Evolutionary conservation across 2,888 invertebrate species (phyloP).

Genomic region (Drosophila anomelani): DNA sequence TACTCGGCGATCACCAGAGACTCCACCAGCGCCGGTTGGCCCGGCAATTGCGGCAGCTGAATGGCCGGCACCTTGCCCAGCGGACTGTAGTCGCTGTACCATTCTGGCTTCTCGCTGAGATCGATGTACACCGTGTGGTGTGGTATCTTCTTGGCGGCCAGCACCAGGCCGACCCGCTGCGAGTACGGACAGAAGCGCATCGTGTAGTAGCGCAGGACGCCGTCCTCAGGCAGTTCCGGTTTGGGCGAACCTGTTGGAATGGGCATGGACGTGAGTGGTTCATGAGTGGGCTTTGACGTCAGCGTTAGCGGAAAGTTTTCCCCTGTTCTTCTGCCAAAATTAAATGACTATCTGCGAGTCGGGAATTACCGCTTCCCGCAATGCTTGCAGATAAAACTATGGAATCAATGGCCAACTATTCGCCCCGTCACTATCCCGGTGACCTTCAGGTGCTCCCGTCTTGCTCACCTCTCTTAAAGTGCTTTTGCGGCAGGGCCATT

Average conservation of each 20-base stretch:
- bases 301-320: constrained; percentile 28
- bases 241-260: constrained; percentile 87
- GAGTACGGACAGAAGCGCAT: constrained; percentile 95
- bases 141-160: constrained; percentile 92
- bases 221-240: constrained; percentile 87
- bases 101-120: constrained; percentile 91
- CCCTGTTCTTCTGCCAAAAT: constrained; percentile 17
- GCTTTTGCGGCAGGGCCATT: constrained; percentile 66
- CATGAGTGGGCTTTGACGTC: constrained; percentile 27
- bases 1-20: constrained; percentile 92
- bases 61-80: constrained; percentile 91
- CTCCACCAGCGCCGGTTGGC: constrained; percentile 88
- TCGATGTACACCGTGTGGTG: constrained; percentile 92
- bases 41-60: constrained; percentile 87
- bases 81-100: constrained; percentile 89
- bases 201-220: constrained; percentile 90
- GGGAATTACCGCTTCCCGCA: background rate
- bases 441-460: constrained; percentile 42
- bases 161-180: constrained; percentile 90
- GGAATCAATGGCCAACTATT: constrained; percentile 9
- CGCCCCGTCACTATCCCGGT: constrained; percentile 33
- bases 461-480: constrained; percentile 68
- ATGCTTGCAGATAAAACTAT: constrained; percentile 36
- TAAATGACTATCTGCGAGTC: constrained; percentile 21
- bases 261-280: constrained; percentile 35